A percentile compares a stretch with the other conserved stretches of the same genome.
Conservation (phyloP, 2,797 vertebrate genomes). For the Prunella strophiata region DNA sequence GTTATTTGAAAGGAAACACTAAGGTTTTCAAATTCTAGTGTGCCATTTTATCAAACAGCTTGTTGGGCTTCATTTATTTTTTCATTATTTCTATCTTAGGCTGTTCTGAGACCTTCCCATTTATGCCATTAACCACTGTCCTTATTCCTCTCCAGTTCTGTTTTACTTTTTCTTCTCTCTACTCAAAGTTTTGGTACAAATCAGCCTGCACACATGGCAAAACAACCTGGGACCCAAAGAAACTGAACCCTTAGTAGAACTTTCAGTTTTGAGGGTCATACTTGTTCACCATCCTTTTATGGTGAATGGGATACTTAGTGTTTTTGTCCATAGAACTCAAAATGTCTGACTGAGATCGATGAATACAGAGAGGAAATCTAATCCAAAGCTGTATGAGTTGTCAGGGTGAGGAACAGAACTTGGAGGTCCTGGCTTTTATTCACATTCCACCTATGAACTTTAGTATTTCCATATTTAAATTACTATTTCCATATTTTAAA, state of each 20-base stretch:
- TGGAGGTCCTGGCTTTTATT: neutral
- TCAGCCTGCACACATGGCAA: neutral
- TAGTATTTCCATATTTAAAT: neutral
- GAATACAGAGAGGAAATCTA: neutral
- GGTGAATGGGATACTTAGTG: neutral
- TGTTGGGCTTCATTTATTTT: neutral
- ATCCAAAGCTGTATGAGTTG: neutral
- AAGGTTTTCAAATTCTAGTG: neutral
- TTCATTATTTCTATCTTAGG: neutral
- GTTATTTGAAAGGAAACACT: neutral
- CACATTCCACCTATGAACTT: neutral
- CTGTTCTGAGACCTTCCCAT: neutral
- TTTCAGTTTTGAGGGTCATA: neutral
- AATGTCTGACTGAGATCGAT: neutral
- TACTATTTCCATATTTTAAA: neutral
- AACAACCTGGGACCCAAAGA: neutral
- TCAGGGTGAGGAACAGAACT: neutral
- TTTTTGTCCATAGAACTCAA: neutral
- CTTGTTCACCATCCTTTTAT: neutral
- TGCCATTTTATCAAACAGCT: neutral
- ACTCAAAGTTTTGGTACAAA: neutral
- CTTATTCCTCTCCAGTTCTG: neutral
- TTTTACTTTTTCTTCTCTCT: neutral
- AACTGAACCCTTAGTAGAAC: neutral
- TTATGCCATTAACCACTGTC: neutral